A percentile compares a stretch with the other conserved stretches of the same genome.
Evolutionary conservation across 1,140 invertebrate genomes (phyloP).

Genomic region (Leptestheria dahalacensis): DNA sequence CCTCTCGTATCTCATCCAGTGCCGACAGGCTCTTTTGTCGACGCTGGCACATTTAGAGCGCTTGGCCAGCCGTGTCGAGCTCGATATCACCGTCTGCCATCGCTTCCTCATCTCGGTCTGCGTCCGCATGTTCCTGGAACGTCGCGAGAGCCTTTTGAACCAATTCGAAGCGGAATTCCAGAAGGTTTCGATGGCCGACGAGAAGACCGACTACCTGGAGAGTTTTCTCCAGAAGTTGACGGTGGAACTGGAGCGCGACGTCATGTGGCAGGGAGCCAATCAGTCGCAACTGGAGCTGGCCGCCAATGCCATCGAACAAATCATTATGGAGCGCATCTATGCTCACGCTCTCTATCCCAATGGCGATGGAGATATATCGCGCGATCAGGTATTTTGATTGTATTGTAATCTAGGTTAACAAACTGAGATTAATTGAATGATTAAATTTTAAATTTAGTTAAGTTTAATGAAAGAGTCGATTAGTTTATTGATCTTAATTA

Average conservation of each 20-base stretch:
- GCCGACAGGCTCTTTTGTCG: slow-evolving; percentile 63
- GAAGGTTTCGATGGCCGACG: slow-evolving; percentile 54
- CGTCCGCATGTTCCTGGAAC: slow-evolving; percentile 61
- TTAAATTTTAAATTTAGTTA: too few relatives aligned
- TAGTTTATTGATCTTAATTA: too few relatives aligned
- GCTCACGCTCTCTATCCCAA: slow-evolving; percentile 89
- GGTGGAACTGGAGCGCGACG: slow-evolving; percentile 46
- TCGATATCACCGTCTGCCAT: slow-evolving; percentile 54
- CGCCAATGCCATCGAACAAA: slow-evolving; percentile 57
- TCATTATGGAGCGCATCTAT: slow-evolving; percentile 78
- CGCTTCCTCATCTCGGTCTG: slow-evolving; percentile 64
- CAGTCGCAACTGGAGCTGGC: slow-evolving; percentile 49
- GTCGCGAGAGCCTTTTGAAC: slow-evolving; percentile 44
- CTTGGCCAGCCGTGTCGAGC: slow-evolving; percentile 36
- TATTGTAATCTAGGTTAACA: slow-evolving; percentile 1
- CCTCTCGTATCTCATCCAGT: slow-evolving; percentile 67
- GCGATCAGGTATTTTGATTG: slow-evolving; percentile 58
- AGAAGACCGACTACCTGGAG: slow-evolving; percentile 57
- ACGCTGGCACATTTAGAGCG: slow-evolving; percentile 61
- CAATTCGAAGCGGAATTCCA: slow-evolving; percentile 63
- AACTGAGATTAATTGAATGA: too few relatives aligned
- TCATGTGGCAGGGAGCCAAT: slow-evolving; percentile 52
- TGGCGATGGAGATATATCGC: slow-evolving; percentile 80
- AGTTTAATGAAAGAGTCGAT: too few relatives aligned
- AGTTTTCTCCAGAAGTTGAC: slow-evolving; percentile 41